These are phyloP conservation scores for Styela plicata DNA, from an alignment of 23 tunicate genomes.

Conservation along the genomic window DNA sequence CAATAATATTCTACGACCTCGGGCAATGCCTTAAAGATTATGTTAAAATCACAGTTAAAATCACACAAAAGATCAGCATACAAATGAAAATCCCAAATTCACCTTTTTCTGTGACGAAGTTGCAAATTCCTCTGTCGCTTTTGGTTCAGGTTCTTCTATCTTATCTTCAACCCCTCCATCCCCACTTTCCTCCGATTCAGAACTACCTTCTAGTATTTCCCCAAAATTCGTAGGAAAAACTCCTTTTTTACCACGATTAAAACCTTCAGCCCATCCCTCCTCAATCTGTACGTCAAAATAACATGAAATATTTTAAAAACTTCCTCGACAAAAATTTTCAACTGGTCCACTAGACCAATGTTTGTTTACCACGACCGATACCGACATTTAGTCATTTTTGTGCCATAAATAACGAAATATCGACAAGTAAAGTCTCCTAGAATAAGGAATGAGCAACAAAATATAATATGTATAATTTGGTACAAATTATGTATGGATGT, in stretches of 20 bases:
- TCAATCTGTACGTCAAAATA: slow-evolving; percentile 46
- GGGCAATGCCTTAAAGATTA: not conserved
- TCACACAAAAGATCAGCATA: not conserved
- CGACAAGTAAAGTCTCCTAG: no score
- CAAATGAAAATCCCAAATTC: no score
- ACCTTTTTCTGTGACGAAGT: slow-evolving; percentile 31
- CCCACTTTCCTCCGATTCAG: slow-evolving; percentile 17
- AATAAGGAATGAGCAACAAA: no score
- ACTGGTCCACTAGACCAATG: no score
- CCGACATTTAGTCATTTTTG: no score
- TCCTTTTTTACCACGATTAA: slow-evolving; percentile 68
- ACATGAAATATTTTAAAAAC: no score
- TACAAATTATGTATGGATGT: no score
- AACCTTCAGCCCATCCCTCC: slow-evolving; percentile 89
- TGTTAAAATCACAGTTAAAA: no score
- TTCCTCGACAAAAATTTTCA: no score
- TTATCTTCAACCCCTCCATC: not conserved
- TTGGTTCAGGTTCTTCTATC: slow-evolving; percentile 1
- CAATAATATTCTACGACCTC: not conserved
- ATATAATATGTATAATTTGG: no score
- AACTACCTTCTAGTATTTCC: slow-evolving; percentile 10
- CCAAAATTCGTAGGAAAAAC: slow-evolving; percentile 88
- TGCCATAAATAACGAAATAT: no score
- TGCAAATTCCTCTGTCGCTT: slow-evolving; percentile 3
- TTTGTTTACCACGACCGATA: no score